A percentile compares a stretch with the other conserved stretches of the same genome.
Evolutionary conservation across 1,140 invertebrate genomes (phyloP).

Genomic region (Heliconius eleuchia): DNA sequence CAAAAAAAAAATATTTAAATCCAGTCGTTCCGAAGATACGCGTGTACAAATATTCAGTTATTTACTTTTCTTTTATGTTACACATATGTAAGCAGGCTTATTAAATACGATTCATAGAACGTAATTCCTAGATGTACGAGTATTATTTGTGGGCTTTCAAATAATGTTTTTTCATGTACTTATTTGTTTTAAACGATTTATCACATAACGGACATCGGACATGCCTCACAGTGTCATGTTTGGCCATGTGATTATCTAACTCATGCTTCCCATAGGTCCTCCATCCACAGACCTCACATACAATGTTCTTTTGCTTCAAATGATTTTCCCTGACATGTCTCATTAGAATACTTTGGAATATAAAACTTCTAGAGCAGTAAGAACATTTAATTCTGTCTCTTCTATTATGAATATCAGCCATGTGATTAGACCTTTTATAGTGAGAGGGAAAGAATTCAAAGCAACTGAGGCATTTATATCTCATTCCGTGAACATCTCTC

Average conservation of each 20-base stretch:
- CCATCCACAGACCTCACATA: conserved; percentile 62
- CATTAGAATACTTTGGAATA: conserved; percentile 47
- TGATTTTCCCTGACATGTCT: conserved; percentile 57
- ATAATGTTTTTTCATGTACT: conserved; percentile 42
- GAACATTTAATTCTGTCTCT: conserved; percentile 41
- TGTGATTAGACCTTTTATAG: conserved; percentile 45
- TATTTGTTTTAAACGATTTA: conserved; percentile 45
- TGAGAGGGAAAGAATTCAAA: conserved; percentile 42
- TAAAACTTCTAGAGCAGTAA: conserved; percentile 41
- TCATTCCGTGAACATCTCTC: conserved; percentile 36
- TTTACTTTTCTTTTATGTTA: too few relatives aligned
- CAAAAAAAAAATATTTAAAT: too few relatives aligned
- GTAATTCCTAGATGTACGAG: too few relatives aligned
- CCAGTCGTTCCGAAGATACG: too few relatives aligned
- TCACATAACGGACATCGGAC: conserved; percentile 48
- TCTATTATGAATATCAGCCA: conserved; percentile 42
- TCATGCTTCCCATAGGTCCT: conserved; percentile 51
- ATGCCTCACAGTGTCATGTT: conserved; percentile 31
- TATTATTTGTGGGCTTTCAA: conserved; percentile 35
- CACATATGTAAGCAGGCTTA: too few relatives aligned
- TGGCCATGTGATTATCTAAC: conserved; percentile 45
- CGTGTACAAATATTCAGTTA: too few relatives aligned
- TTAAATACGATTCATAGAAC: too few relatives aligned
- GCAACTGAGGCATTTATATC: conserved; percentile 41
- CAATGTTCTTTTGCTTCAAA: conserved; percentile 56